Conservation (phyloP, 1,140 invertebrate species). For the Tetramorium alpestre region DNA sequence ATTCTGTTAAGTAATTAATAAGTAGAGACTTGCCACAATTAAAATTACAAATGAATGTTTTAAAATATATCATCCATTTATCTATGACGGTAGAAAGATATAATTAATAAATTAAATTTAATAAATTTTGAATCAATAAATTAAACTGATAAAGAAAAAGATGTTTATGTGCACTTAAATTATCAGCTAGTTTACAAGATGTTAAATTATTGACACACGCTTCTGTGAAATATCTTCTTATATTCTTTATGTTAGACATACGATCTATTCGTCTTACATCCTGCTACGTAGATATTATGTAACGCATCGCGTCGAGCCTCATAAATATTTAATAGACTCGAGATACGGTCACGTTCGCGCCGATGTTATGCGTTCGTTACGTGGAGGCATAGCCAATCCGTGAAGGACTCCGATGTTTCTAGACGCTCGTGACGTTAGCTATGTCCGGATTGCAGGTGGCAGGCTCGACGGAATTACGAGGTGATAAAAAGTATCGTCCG, state of each 20-base stretch:
- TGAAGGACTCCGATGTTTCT: conserved; percentile 51
- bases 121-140: background rate
- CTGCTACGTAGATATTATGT: conserved; percentile 37
- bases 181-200: background rate
- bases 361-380: conserved; percentile 21
- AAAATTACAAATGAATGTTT: background rate
- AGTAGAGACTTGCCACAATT: background rate
- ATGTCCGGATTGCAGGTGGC: conserved; percentile 42
- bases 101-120: background rate
- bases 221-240: background rate
- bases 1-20: background rate
- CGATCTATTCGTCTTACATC: conserved; percentile 40
- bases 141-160: background rate
- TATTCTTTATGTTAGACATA: conserved; percentile 4
- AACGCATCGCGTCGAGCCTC: conserved; percentile 30
- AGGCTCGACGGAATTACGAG: conserved; percentile 52
- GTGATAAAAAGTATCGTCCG: conserved; percentile 53
- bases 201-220: conserved; percentile 3
- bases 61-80: background rate
- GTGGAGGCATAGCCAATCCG: conserved; percentile 13
- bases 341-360: conserved; percentile 47
- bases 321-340: conserved; percentile 52
- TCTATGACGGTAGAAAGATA: background rate
- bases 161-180: background rate
- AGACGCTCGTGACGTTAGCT: conserved; percentile 13